These are phyloP conservation scores for Amphimedon queenslandica DNA, from an alignment of 37 sponge, comb jelly and placozoan genomes.

Conservation along the genomic window DNA sequence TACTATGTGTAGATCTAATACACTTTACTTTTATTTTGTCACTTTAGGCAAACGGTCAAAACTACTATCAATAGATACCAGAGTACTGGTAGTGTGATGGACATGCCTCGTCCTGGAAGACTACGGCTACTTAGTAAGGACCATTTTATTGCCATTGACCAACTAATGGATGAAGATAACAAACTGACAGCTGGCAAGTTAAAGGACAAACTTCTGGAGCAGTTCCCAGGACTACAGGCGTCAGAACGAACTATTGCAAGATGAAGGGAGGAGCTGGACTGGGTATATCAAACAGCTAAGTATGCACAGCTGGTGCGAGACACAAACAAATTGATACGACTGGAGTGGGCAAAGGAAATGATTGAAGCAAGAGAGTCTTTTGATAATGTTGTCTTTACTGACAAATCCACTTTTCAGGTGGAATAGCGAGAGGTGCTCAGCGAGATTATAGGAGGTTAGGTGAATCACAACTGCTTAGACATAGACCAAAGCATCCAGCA, in stretches of 20 bases:
- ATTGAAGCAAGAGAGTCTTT: slow-evolving; percentile 22
- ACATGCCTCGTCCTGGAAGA: too few relatives aligned
- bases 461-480: slow-evolving; percentile 23
- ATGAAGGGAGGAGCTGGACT: slow-evolving; percentile 13
- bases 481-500: too few relatives aligned
- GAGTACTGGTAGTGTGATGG: too few relatives aligned
- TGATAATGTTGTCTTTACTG: slow-evolving; percentile 32
- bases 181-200: slow-evolving; percentile 29
- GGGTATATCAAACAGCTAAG: slow-evolving; percentile 6
- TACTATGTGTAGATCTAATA: too few relatives aligned
- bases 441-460: slow-evolving; percentile 8
- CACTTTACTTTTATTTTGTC: too few relatives aligned
- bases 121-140: too few relatives aligned
- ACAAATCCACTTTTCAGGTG: slow-evolving; percentile 25
- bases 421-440: slow-evolving; percentile 23
- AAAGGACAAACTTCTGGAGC: slow-evolving; percentile 2
- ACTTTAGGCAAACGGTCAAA: too few relatives aligned
- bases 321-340: slow-evolving; percentile 24
- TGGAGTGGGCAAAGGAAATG: slow-evolving; percentile 13
- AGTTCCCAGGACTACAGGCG: slow-evolving; percentile 12
- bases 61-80: too few relatives aligned
- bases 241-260: slow-evolving; percentile 24
- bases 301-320: slow-evolving; percentile 41
- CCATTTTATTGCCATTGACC: too few relatives aligned
- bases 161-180: too few relatives aligned